Evolutionary conservation across 23 tunicate genomes (phyloP).

Genomic region (Halocynthia roretzi): DNA sequence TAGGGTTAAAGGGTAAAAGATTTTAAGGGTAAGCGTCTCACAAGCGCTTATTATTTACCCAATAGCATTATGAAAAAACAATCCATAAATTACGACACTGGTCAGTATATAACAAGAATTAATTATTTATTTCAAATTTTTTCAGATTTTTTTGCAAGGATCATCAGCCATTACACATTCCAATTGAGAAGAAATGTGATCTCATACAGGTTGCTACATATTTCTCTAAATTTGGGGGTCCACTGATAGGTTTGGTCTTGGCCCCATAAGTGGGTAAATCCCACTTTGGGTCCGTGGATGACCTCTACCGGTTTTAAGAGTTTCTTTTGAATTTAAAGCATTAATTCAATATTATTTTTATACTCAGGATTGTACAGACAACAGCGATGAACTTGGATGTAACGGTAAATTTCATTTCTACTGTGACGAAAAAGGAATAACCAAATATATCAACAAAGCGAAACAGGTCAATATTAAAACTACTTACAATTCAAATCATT

Average conservation of each 20-base stretch:
- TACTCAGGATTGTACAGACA: neutral
- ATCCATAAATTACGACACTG: no score
- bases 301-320: no score
- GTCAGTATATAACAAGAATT: no score
- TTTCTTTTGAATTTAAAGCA: neutral
- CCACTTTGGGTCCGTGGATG: no score
- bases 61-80: no score
- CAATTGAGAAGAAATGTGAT: slow-evolving; percentile 3
- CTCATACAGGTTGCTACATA: neutral
- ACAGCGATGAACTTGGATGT: neutral
- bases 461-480: no score
- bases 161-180: neutral
- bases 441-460: neutral
- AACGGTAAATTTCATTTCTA: neutral
- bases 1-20: no score
- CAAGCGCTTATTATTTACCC: no score
- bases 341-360: neutral
- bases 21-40: no score
- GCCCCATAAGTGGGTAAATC: neutral
- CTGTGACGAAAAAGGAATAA: neutral
- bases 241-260: neutral
- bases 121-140: neutral
- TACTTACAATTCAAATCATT: no score
- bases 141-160: neutral
- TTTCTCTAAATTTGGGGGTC: neutral